These are phyloP conservation scores for Meriones psammophilus DNA, from an alignment of 2,797 vertebrate genomes.

Conservation along the genomic window DNA sequence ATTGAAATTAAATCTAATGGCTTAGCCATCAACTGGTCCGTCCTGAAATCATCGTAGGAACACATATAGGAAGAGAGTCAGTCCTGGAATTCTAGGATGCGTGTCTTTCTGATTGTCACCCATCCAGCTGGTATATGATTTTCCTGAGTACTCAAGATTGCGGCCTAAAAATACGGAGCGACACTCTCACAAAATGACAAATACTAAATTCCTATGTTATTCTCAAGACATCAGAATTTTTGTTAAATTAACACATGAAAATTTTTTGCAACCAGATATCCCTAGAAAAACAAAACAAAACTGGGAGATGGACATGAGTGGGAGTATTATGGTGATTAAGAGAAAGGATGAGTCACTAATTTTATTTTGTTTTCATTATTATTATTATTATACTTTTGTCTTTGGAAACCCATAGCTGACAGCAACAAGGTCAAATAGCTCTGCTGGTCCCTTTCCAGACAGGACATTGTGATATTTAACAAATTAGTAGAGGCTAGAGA, in stretches of 20 bases:
- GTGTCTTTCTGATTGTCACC: background rate
- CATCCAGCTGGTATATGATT: background rate
- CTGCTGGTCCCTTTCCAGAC: background rate
- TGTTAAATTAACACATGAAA: background rate
- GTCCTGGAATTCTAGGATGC: background rate
- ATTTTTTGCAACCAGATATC: background rate
- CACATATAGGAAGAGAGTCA: accelerated
- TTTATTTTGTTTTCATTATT: background rate
- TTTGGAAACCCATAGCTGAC: background rate
- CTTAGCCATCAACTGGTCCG: background rate
- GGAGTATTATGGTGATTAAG: background rate
- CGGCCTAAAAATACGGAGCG: background rate
- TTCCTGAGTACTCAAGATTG: background rate
- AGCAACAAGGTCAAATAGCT: background rate
- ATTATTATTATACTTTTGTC: too few relatives aligned
- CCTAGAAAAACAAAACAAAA: background rate
- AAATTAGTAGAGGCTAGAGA: too few relatives aligned
- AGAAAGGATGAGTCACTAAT: background rate
- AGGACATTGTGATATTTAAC: background rate
- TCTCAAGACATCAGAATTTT: background rate
- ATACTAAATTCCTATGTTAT: background rate
- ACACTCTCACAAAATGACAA: background rate
- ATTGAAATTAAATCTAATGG: slow-evolving; percentile 27
- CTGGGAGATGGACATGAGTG: too few relatives aligned
- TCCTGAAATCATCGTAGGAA: background rate